phyloP scores from a whole-genome alignment of 2,113 vertebrate genomes.

The Hoplias malabaricus region DNA sequence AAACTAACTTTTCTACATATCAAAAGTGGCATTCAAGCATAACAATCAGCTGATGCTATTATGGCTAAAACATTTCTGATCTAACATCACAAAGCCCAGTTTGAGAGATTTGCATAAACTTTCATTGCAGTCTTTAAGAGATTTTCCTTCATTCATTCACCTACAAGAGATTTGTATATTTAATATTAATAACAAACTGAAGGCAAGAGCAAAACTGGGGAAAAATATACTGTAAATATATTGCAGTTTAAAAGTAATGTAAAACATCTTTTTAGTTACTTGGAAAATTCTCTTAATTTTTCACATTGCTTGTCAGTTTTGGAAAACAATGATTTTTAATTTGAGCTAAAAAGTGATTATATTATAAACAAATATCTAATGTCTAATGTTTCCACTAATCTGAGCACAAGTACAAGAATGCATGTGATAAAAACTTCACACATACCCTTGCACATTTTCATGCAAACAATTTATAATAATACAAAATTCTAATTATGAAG shows the following conservation, averaged over 20 bases:
- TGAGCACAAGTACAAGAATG: neutral
- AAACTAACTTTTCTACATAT: neutral
- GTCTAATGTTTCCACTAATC: neutral
- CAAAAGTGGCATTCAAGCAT: neutral
- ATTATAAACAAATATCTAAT: no score
- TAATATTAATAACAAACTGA: slow-evolving; percentile 2
- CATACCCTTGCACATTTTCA: neutral
- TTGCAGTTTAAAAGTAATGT: no score
- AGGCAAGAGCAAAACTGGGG: no score
- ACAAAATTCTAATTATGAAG: neutral
- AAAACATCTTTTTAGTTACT: no score
- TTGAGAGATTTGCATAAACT: neutral
- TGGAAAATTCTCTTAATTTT: no score
- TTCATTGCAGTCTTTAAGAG: no score
- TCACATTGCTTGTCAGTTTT: no score
- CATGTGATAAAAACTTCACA: neutral
- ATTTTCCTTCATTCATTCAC: no score
- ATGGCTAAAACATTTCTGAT: neutral
- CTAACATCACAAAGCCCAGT: neutral
- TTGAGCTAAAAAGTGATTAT: no score
- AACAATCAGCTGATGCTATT: neutral
- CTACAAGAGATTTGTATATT: neutral
- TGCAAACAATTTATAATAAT: neutral
- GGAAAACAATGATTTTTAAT: neutral
- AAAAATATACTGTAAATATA: no score